phyloP scores from a whole-genome alignment of 2,888 invertebrate species.

The Clepsis dumicolana region DNA sequence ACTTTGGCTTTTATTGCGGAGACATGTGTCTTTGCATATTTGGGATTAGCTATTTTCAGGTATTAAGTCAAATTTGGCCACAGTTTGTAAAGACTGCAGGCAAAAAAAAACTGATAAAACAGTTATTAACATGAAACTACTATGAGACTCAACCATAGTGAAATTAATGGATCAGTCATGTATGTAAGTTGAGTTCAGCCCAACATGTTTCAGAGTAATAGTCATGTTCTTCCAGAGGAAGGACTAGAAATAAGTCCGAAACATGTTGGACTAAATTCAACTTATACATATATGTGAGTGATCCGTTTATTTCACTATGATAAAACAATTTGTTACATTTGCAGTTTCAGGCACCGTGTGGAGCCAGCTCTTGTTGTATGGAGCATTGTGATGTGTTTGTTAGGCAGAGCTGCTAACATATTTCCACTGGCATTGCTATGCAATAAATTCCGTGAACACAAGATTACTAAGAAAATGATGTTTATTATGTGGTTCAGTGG shows the following conservation, averaged over 20 bases:
- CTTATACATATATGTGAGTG: too few species aligned
- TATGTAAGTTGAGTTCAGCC: too few species aligned
- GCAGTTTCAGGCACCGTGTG: constrained; percentile 97
- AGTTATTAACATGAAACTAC: too few species aligned
- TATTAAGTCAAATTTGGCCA: constrained; percentile 44
- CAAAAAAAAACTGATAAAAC: not conserved
- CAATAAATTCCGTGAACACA: constrained; percentile 98
- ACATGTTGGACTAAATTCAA: too few species aligned
- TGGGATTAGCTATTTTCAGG: constrained; percentile 94
- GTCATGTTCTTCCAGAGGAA: too few species aligned
- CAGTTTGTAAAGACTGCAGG: not conserved
- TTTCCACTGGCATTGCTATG: constrained; percentile 97
- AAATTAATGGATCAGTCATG: too few species aligned
- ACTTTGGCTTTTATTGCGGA: constrained; percentile 99
- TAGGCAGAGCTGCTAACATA: constrained; percentile 98
- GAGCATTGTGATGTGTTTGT: constrained; percentile 96
- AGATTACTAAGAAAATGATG: constrained; percentile 99
- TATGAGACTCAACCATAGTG: too few species aligned
- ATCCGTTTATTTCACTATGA: too few species aligned
- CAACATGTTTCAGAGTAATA: too few species aligned
- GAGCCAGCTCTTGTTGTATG: constrained; percentile 97
- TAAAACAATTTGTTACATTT: constrained; percentile 62
- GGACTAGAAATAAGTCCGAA: too few species aligned
- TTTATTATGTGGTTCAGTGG: constrained; percentile 99
- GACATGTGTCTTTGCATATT: constrained; percentile 99